phyloP scores from a whole-genome alignment of 2,113 vertebrate species.

The Protobothrops flavoviridis region DNA sequence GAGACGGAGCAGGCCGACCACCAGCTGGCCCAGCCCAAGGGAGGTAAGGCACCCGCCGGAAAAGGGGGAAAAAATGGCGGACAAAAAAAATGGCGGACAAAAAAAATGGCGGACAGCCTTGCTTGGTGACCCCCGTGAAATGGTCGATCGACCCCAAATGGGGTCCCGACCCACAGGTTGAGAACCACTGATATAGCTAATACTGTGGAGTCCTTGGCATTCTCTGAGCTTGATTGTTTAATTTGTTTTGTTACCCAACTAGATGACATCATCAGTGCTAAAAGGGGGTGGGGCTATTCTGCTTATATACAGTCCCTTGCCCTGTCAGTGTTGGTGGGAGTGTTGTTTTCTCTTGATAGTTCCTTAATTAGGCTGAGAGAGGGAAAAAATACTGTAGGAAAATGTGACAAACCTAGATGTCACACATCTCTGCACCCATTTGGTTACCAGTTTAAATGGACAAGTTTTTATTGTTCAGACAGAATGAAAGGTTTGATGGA shows the following conservation, averaged over 20 bases:
- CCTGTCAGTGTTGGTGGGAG: background rate
- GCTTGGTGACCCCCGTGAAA: too few species aligned
- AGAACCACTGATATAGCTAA: too few species aligned
- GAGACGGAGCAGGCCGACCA: too few species aligned
- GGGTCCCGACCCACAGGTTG: too few species aligned
- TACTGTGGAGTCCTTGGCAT: background rate
- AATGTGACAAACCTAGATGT: background rate
- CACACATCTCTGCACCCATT: background rate
- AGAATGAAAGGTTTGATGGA: conserved; percentile 3
- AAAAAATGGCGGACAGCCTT: too few species aligned
- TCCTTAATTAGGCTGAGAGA: background rate
- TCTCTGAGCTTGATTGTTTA: background rate
- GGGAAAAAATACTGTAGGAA: background rate
- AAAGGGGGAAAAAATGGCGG: too few species aligned
- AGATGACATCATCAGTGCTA: background rate
- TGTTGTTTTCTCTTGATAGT: background rate
- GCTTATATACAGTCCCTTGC: background rate
- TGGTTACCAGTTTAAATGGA: background rate
- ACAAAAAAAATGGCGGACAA: too few species aligned
- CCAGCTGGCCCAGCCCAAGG: too few species aligned
- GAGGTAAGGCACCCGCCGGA: too few species aligned
- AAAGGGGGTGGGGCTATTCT: background rate
- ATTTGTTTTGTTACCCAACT: background rate
- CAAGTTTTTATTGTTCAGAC: conserved; percentile 15
- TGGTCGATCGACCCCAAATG: too few species aligned